Evolutionary conservation across 1,140 invertebrate species (phyloP).

Genomic region (Hesperophylax magnus): DNA sequence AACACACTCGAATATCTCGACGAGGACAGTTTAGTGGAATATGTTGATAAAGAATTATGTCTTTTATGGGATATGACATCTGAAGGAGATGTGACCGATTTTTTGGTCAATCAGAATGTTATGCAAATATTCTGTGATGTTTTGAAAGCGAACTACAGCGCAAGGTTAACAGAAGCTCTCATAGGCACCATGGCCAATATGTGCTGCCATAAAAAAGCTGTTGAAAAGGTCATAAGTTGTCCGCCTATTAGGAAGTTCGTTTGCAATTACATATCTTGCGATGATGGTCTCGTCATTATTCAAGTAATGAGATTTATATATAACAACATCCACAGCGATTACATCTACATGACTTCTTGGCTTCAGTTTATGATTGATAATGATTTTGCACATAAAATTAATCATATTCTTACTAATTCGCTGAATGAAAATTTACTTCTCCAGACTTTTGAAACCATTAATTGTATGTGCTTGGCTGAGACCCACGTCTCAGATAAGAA

Average conservation of each 20-base stretch:
- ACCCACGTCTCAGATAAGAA: slow-evolving; percentile 61
- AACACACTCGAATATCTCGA: slow-evolving; percentile 65
- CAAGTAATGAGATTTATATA: slow-evolving; percentile 78
- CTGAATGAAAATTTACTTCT: slow-evolving; percentile 74
- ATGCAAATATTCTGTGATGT: slow-evolving; percentile 71
- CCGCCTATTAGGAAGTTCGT: slow-evolving; percentile 67
- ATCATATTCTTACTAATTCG: slow-evolving; percentile 78
- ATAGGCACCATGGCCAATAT: slow-evolving; percentile 83
- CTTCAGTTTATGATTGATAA: slow-evolving; percentile 67
- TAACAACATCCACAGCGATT: slow-evolving; percentile 70
- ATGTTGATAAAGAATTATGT: slow-evolving; percentile 79
- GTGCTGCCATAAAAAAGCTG: slow-evolving; percentile 72
- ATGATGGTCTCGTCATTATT: slow-evolving; percentile 76
- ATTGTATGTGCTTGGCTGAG: slow-evolving; percentile 68
- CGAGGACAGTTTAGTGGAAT: slow-evolving; percentile 67
- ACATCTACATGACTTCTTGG: slow-evolving; percentile 67
- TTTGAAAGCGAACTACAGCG: slow-evolving; percentile 68
- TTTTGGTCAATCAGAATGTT: slow-evolving; percentile 76
- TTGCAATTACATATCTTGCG: slow-evolving; percentile 71
- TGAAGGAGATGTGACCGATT: slow-evolving; percentile 79
- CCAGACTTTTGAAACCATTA: slow-evolving; percentile 71
- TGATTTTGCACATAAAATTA: slow-evolving; percentile 71
- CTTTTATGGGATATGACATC: slow-evolving; percentile 85
- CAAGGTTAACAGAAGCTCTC: slow-evolving; percentile 77
- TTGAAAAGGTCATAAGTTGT: slow-evolving; percentile 65